phyloP scores from a whole-genome alignment of 2,888 invertebrate genomes.

The Herminia tarsipennalis region DNA sequence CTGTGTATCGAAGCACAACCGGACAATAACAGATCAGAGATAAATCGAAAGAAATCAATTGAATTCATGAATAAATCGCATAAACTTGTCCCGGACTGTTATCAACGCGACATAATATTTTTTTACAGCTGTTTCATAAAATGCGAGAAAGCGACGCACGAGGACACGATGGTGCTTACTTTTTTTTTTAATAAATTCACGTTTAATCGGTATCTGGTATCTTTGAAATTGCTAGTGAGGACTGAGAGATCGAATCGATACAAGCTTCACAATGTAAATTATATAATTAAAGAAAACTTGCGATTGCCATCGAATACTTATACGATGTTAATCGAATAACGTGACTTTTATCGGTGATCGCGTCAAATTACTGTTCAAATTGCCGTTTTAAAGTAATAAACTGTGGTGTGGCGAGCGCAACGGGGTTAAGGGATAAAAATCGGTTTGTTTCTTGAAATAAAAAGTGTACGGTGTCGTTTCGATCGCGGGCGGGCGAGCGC shows the following conservation, averaged over 20 bases:
- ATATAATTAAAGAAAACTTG: conserved; percentile 80
- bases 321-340: conserved; percentile 70
- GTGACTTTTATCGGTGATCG: conserved; percentile 60
- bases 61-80: conserved; percentile 81
- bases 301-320: conserved; percentile 70
- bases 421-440: conserved; percentile 43
- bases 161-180: conserved; percentile 55
- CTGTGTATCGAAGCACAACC: conserved; percentile 32
- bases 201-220: conserved; percentile 73
- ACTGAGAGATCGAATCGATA: conserved; percentile 71
- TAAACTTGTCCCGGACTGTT: conserved; percentile 67
- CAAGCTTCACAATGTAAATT: conserved; percentile 74
- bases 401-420: conserved; percentile 28
- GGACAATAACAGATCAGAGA: conserved; percentile 63
- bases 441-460: conserved; percentile 66
- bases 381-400: conserved; percentile 43
- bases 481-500: conserved; percentile 73
- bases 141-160: conserved; percentile 59
- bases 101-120: conserved; percentile 74
- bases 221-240: conserved; percentile 75
- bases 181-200: conserved; percentile 75
- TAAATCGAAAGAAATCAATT: conserved; percentile 74
- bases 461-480: conserved; percentile 69
- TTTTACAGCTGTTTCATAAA: conserved; percentile 67
- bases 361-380: conserved; percentile 59